Percentiles rank a stretch among this genome's conserved stretches.
Evolutionary conservation across 2,888 invertebrate species (phyloP).

Genomic region (Aricia artaxerxes): DNA sequence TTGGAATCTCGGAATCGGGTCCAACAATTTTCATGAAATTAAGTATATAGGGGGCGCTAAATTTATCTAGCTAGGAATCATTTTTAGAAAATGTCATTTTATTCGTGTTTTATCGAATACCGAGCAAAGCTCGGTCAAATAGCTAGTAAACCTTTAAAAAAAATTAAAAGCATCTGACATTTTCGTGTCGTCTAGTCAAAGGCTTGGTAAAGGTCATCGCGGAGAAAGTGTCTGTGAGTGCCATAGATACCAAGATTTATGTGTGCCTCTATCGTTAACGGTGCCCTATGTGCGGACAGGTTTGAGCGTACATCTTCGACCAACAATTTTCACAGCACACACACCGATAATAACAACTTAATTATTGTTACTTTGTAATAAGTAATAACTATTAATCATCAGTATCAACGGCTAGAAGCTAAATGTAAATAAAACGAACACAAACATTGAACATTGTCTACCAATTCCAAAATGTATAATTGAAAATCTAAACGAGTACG

Average conservation of each 20-base stretch:
- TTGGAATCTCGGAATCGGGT: too few relatives aligned
- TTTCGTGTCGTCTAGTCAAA: slow-evolving; percentile 9
- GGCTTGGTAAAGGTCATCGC: slow-evolving; percentile 31
- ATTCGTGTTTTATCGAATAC: too few relatives aligned
- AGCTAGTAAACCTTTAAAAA: background rate
- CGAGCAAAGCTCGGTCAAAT: too few relatives aligned
- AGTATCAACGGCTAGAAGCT: background rate
- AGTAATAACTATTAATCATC: background rate
- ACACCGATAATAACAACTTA: background rate
- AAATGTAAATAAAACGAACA: background rate
- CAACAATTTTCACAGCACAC: background rate
- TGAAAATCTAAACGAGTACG: background rate
- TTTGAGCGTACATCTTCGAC: background rate
- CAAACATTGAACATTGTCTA: background rate
- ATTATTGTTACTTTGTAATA: background rate
- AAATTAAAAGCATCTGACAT: background rate
- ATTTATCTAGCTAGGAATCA: too few relatives aligned
- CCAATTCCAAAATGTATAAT: background rate
- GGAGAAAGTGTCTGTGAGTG: slow-evolving; percentile 29
- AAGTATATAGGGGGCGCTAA: too few relatives aligned
- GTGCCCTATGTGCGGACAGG: background rate
- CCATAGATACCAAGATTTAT: slow-evolving; percentile 21
- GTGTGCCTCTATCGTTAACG: background rate
- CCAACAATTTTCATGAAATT: too few relatives aligned
- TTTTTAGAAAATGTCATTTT: too few relatives aligned